A percentile compares a stretch with the other conserved stretches of the same genome.
Evolutionary conservation across 1,140 invertebrate genomes (phyloP).

Genomic region (Ceratina australensis): DNA sequence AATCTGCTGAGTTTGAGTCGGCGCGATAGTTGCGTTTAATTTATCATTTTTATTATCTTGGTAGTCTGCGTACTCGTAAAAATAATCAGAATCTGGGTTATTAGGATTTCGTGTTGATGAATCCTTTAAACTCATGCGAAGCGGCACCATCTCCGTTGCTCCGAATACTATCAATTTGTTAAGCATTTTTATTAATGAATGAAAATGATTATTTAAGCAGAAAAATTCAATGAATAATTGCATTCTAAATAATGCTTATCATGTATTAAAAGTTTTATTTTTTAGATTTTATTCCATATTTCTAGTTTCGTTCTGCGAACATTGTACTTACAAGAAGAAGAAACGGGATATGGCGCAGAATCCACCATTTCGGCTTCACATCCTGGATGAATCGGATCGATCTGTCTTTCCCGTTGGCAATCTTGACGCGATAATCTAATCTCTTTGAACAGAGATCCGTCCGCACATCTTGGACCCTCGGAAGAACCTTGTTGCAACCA

Average conservation of each 20-base stretch:
- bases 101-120: conserved; percentile 78
- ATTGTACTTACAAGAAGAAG: conserved; percentile 66
- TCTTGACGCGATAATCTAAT: conserved; percentile 85
- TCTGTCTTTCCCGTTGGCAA: conserved; percentile 81
- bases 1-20: conserved; percentile 10
- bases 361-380: conserved; percentile 83
- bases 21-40: background rate
- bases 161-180: conserved; percentile 48
- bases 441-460: conserved; percentile 86
- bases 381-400: conserved; percentile 81
- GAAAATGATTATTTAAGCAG: background rate
- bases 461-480: conserved; percentile 86
- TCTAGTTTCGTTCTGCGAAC: too few relatives aligned
- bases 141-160: conserved; percentile 58
- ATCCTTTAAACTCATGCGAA: conserved; percentile 69
- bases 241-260: too few relatives aligned
- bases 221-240: too few relatives aligned
- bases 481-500: conserved; percentile 87
- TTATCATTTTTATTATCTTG: conserved; percentile 78
- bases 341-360: conserved; percentile 72
- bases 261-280: too few relatives aligned
- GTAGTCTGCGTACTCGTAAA: conserved; percentile 90
- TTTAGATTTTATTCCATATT: too few relatives aligned
- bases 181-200: background rate
- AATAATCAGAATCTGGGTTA: conserved; percentile 87